Conservation (phyloP, 1,140 invertebrate species). For the Drosophila teissieri region DNA sequence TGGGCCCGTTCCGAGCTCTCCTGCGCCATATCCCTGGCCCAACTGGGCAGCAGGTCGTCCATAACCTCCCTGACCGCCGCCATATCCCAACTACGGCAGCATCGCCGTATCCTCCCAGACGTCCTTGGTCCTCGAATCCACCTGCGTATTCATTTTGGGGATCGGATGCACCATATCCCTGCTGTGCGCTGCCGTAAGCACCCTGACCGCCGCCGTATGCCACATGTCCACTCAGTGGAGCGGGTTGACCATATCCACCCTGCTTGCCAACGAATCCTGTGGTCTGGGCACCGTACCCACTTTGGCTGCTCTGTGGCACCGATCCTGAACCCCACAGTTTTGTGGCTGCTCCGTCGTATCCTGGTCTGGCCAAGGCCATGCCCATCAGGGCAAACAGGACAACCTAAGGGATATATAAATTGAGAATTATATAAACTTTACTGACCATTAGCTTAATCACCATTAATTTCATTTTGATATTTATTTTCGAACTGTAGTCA, state of each 20-base stretch:
- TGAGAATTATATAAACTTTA: background rate
- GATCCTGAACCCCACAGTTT: too few relatives aligned
- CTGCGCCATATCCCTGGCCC: too few relatives aligned
- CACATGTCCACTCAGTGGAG: background rate
- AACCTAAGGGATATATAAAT: slow-evolving; percentile 1
- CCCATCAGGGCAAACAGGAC: slow-evolving; percentile 10
- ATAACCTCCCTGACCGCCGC: background rate
- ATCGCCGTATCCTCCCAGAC: background rate
- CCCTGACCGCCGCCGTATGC: background rate
- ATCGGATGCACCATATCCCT: background rate
- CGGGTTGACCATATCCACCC: background rate
- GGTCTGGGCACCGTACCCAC: background rate
- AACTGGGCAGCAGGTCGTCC: background rate
- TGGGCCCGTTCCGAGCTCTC: too few relatives aligned
- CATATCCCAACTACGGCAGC: background rate
- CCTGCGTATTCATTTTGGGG: background rate
- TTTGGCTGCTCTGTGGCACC: background rate
- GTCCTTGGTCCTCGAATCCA: background rate
- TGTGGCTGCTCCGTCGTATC: background rate
- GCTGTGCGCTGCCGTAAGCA: background rate
- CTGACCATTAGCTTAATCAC: slow-evolving; percentile 2
- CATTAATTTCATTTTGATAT: slow-evolving; percentile 24
- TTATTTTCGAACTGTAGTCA: slow-evolving; percentile 4
- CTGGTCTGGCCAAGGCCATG: slow-evolving; percentile 10
- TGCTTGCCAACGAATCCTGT: background rate